Evolutionary conservation across 2,888 invertebrate species (phyloP).

Genomic region (Dyspetes luteomarginatus): DNA sequence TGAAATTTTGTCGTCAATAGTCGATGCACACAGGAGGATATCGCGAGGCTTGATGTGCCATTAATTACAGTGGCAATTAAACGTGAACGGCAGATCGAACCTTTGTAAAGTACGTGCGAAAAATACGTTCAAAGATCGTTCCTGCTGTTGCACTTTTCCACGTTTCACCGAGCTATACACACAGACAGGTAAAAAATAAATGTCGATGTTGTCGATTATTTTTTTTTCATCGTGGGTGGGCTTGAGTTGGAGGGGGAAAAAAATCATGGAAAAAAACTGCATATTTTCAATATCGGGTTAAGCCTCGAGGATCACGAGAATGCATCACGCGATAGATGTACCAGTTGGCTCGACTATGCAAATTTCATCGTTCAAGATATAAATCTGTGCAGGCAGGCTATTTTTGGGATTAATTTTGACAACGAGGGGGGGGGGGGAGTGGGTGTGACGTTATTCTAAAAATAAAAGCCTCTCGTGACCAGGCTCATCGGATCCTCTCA

Average conservation of each 20-base stretch:
- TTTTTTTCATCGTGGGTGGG: not conserved
- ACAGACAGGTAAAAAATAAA: not conserved
- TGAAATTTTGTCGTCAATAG: not conserved
- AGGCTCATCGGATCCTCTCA: constrained; percentile 1
- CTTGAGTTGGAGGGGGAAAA: not conserved
- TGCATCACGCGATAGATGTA: constrained; percentile 11
- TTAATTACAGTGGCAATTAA: constrained; percentile 51
- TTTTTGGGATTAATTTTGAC: constrained; percentile 20
- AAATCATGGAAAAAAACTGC: not conserved
- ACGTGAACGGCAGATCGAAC: not conserved
- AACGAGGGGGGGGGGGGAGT: not conserved
- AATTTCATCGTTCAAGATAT: constrained; percentile 24
- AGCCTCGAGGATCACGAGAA: no score
- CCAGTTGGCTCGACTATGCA: constrained; percentile 20
- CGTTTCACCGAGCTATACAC: not conserved
- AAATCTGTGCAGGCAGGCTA: constrained; percentile 20
- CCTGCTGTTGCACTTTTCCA: not conserved
- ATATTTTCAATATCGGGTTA: not conserved
- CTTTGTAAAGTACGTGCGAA: constrained; percentile 18
- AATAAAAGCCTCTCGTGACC: not conserved
- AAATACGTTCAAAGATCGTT: constrained; percentile 4
- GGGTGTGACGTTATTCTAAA: constrained; percentile 12
- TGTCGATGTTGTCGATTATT: not conserved
- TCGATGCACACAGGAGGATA: constrained; percentile 12
- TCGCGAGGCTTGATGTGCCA: constrained; percentile 11